Percentiles rank a stretch among this genome's conserved stretches.
Evolutionary conservation across 2,113 vertebrate genomes (phyloP).

Genomic region (Phylloscopus whistleri): DNA sequence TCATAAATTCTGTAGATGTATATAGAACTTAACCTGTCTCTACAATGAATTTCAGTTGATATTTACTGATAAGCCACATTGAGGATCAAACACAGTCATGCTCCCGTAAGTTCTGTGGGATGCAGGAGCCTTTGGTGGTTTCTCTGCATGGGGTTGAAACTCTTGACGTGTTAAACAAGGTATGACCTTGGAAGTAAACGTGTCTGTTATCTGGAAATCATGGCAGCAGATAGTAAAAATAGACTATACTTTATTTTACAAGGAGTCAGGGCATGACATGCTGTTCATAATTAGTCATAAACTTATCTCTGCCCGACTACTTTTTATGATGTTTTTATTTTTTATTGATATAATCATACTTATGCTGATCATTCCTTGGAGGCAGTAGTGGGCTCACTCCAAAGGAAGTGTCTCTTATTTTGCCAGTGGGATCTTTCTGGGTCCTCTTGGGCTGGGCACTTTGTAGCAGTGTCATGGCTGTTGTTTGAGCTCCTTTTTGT

Average conservation of each 20-base stretch:
- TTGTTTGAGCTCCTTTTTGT: not conserved
- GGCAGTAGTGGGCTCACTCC: not conserved
- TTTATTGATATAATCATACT: conserved; percentile 19
- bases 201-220: conserved; percentile 75
- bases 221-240: conserved; percentile 78
- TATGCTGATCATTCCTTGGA: not conserved
- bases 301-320: conserved; percentile 49
- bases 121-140: not conserved
- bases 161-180: conserved; percentile 75
- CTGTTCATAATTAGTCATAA: conserved; percentile 67
- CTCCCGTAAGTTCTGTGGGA: not conserved
- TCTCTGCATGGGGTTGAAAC: conserved; percentile 53
- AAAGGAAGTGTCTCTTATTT: not conserved
- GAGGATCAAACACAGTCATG: not conserved
- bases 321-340: conserved; percentile 69
- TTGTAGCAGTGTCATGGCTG: not conserved
- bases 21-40: not conserved
- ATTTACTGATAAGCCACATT: not conserved
- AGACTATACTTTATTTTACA: conserved; percentile 74
- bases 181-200: conserved; percentile 78
- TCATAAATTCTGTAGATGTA: not conserved
- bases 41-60: not conserved
- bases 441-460: not conserved
- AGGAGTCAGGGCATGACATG: conserved; percentile 53
- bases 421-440: not conserved